A percentile compares a stretch with the other conserved stretches of the same genome.
These are phyloP conservation scores for Chydorus sphaericus DNA, from an alignment of 2,888 invertebrate genomes.

Conservation along the genomic window DNA sequence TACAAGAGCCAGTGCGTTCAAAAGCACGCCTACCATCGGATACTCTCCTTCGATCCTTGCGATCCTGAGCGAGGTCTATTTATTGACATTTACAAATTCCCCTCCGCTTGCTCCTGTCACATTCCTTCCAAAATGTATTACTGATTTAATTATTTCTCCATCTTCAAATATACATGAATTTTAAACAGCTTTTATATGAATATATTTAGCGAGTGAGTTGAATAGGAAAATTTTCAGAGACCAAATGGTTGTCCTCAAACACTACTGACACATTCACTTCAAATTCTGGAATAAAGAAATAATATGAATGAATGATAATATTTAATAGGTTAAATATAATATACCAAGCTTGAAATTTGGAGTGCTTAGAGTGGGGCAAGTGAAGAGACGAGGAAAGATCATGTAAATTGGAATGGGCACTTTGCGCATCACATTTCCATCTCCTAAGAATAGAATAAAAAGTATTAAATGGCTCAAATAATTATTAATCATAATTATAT, in stretches of 20 bases:
- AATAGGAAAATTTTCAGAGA: conserved; percentile 88
- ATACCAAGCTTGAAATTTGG: conserved; percentile 87
- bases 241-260: conserved; percentile 81
- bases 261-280: conserved; percentile 84
- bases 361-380: conserved; percentile 80
- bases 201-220: conserved; percentile 38
- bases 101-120: conserved; percentile 25
- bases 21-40: conserved; percentile 22
- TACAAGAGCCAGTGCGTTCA: conserved; percentile 21
- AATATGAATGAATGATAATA: background rate
- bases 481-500: background rate
- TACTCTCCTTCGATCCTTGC: conserved; percentile 22
- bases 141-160: too few relatives aligned
- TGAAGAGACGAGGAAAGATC: conserved; percentile 88
- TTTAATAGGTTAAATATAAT: conserved; percentile 18
- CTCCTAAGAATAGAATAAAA: conserved; percentile 32
- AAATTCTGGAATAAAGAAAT: conserved; percentile 56
- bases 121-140: too few relatives aligned
- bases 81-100: conserved; percentile 25
- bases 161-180: too few relatives aligned
- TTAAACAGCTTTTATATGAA: too few relatives aligned
- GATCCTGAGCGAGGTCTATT: conserved; percentile 24
- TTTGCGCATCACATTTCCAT: conserved; percentile 71
- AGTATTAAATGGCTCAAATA: background rate
- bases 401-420: conserved; percentile 80